Percentiles rank a stretch among this genome's conserved stretches.
Evolutionary conservation across 2,113 vertebrate genomes (phyloP).

Genomic region (Seriola dumerili): DNA sequence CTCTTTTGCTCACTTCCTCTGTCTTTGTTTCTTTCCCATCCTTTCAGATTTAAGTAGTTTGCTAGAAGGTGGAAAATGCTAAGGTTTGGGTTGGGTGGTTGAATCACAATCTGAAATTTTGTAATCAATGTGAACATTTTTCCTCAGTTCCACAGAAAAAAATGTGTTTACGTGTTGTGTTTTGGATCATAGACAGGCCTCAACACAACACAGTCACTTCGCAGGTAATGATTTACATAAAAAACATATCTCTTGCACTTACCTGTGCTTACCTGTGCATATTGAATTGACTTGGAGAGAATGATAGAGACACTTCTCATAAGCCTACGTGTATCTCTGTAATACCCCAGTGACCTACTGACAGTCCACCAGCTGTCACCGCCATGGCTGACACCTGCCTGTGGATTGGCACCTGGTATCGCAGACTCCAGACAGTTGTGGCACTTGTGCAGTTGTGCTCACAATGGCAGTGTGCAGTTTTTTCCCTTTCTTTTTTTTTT

Average conservation of each 20-base stretch:
- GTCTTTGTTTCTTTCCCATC: slow-evolving; percentile 52
- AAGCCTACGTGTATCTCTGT: neutral
- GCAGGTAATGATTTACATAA: neutral
- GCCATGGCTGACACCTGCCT: slow-evolving; percentile 35
- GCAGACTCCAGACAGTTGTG: slow-evolving; percentile 42
- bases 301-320: neutral
- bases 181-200: neutral
- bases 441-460: slow-evolving; percentile 26
- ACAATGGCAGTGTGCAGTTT: slow-evolving; percentile 18
- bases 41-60: slow-evolving; percentile 40
- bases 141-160: neutral
- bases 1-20: slow-evolving; percentile 22
- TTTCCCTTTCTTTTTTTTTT: neutral
- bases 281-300: neutral
- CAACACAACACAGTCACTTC: neutral
- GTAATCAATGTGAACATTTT: slow-evolving; percentile 4
- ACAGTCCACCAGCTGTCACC: slow-evolving; percentile 46
- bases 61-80: slow-evolving; percentile 37
- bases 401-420: slow-evolving; percentile 61
- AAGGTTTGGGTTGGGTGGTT: neutral
- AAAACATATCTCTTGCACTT: neutral
- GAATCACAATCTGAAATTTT: slow-evolving; percentile 23
- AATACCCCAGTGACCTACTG: slow-evolving; percentile 11
- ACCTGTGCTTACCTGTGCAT: neutral
- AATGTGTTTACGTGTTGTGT: neutral